A percentile compares a stretch with the other conserved stretches of the same genome.
Conservation (phyloP, 2,113 vertebrate species). For the Melanerpes aurifrons region DNA sequence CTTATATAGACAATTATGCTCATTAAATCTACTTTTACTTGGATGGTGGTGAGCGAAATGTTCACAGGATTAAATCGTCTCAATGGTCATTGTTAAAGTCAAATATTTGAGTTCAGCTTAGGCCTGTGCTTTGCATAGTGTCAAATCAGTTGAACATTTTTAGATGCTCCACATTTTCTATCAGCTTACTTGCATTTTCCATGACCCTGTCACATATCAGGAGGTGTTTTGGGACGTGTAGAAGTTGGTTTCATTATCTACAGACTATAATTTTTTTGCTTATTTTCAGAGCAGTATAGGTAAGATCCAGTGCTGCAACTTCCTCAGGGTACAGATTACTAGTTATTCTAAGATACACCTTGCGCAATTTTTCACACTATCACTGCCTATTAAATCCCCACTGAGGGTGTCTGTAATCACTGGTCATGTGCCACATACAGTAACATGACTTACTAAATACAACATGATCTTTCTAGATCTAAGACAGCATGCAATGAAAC, state of each 20-base stretch:
- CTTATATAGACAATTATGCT: background rate
- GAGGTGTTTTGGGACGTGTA: background rate
- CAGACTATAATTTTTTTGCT: background rate
- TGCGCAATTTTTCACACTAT: background rate
- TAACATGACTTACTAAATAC: background rate
- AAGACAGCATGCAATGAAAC: background rate
- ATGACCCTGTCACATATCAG: background rate
- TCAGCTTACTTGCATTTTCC: background rate
- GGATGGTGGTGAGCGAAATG: background rate
- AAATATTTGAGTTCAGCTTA: background rate
- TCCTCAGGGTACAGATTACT: background rate
- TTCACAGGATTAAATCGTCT: background rate
- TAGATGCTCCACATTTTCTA: background rate
- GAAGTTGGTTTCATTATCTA: background rate
- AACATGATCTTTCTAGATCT: background rate
- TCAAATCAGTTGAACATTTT: background rate
- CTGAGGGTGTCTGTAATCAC: background rate
- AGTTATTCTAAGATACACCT: background rate
- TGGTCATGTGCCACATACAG: background rate
- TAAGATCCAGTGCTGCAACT: background rate
- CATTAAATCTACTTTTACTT: background rate
- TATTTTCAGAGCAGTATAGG: background rate
- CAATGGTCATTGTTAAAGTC: background rate
- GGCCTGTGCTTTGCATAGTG: background rate
- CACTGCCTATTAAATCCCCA: background rate